Percentiles rank a stretch among this genome's conserved stretches.
Conservation (phyloP, 1,140 invertebrate species). For the Aphelenchoides avenae region DNA sequence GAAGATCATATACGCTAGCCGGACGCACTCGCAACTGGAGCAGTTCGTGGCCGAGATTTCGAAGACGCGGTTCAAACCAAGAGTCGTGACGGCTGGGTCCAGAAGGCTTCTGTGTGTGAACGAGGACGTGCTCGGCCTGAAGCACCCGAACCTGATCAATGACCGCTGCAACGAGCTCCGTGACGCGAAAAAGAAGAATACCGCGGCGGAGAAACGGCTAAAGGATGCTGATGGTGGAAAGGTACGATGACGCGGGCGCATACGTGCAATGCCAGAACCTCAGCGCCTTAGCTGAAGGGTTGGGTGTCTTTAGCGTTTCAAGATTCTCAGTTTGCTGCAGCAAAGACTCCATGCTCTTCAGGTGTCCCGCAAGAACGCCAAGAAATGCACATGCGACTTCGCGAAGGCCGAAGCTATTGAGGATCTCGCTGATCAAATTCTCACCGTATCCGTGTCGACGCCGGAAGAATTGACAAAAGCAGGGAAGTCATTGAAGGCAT, state of each 20-base stretch:
- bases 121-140: constrained; percentile 71
- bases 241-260: too few species aligned
- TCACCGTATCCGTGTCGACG: too few species aligned
- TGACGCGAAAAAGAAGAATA: constrained; percentile 70
- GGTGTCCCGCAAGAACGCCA: too few species aligned
- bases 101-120: constrained; percentile 63
- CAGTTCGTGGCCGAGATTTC: constrained; percentile 23
- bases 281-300: too few species aligned
- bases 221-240: constrained; percentile 69
- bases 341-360: too few species aligned
- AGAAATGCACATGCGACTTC: constrained; percentile 33
- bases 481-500: constrained; percentile 26
- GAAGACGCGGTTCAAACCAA: constrained; percentile 23
- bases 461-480: constrained; percentile 24
- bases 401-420: constrained; percentile 45
- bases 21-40: constrained; percentile 32
- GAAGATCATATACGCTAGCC: constrained; percentile 31
- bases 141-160: constrained; percentile 79
- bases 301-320: too few species aligned
- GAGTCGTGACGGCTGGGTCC: constrained; percentile 26
- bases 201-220: constrained; percentile 71
- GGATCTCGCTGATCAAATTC: constrained; percentile 42
- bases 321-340: too few species aligned
- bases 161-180: constrained; percentile 86
- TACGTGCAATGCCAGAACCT: too few species aligned